Percentiles rank a stretch among this genome's conserved stretches.
Conservation (phyloP, 2,888 invertebrate genomes). For the Ditula angustiorana region DNA sequence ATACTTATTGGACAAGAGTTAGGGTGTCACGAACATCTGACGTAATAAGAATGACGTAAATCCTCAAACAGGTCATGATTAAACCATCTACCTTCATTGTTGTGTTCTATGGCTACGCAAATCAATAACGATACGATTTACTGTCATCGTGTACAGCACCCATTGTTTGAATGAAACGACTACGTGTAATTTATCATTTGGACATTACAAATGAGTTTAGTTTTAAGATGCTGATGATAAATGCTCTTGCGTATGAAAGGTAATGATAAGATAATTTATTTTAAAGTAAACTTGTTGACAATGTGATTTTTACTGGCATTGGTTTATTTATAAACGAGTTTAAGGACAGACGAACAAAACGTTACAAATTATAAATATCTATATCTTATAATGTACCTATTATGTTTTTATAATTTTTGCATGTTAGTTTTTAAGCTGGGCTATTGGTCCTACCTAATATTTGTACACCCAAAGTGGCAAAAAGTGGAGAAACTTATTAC, state of each 20-base stretch:
- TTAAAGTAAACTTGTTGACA: conserved; percentile 21
- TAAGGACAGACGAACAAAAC: too few species aligned
- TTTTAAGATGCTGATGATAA: conserved; percentile 14
- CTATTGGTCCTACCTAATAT: too few species aligned
- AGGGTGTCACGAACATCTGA: conserved; percentile 19
- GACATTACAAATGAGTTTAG: conserved; percentile 14
- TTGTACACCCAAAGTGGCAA: too few species aligned
- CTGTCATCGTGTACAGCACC: conserved; percentile 11
- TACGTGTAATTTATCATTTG: conserved; percentile 24
- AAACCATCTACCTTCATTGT: conserved; percentile 12
- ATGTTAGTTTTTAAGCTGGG: too few species aligned
- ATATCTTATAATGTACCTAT: too few species aligned
- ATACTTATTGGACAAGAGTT: conserved; percentile 1
- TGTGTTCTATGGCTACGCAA: neutral
- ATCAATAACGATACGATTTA: conserved; percentile 1
- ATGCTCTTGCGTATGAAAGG: conserved; percentile 2
- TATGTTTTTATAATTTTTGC: too few species aligned
- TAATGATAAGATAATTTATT: conserved; percentile 26
- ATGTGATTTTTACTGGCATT: conserved; percentile 5
- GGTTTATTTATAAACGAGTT: too few species aligned
- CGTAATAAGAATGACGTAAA: conserved; percentile 26
- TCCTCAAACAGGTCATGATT: conserved; percentile 15
- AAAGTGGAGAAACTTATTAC: too few species aligned
- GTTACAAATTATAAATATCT: too few species aligned
- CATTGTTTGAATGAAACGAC: conserved; percentile 25